Conservation (phyloP, 1,140 invertebrate species). For the Zaprionus vittiger region DNA sequence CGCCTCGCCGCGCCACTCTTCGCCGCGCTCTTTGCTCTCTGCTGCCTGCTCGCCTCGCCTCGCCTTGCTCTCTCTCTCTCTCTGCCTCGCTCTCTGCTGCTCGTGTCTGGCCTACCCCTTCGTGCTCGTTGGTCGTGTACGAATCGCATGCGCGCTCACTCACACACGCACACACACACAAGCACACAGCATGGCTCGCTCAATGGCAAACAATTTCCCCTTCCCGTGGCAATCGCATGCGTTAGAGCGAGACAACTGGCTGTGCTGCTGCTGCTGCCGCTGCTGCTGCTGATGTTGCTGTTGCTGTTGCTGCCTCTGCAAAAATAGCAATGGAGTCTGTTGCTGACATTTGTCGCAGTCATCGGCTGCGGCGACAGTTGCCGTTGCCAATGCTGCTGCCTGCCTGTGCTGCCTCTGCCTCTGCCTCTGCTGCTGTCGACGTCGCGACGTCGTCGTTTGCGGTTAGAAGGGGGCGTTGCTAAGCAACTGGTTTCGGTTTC, state of each 20-base stretch:
- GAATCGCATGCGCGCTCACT: constrained; percentile 70
- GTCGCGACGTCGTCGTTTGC: constrained; percentile 47
- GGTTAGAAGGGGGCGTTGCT: constrained; percentile 84
- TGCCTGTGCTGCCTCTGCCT: constrained; percentile 10
- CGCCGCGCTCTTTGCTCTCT: background rate
- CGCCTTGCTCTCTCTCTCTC: background rate
- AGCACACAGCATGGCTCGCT: constrained; percentile 20
- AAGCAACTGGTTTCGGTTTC: constrained; percentile 79
- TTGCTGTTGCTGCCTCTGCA: constrained; percentile 26
- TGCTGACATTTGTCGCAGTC: constrained; percentile 74
- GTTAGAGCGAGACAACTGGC: constrained; percentile 52
- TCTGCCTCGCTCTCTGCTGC: background rate
- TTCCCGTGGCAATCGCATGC: constrained; percentile 12
- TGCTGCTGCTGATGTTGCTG: constrained; percentile 1
- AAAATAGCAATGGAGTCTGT: constrained; percentile 81
- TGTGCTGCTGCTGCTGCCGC: constrained; percentile 11
- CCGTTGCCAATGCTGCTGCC: constrained; percentile 27
- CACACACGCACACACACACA: constrained; percentile 20
- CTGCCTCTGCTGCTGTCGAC: constrained; percentile 19
- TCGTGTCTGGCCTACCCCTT: constrained; percentile 36
- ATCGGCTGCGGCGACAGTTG: constrained; percentile 53
- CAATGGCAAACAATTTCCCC: constrained; percentile 62
- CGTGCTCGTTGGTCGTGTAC: constrained; percentile 25
- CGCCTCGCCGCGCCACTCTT: background rate
- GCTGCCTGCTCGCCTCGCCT: background rate